These are phyloP conservation scores for Neodiprion pinetum DNA, from an alignment of 1,140 invertebrate species.

Conservation along the genomic window DNA sequence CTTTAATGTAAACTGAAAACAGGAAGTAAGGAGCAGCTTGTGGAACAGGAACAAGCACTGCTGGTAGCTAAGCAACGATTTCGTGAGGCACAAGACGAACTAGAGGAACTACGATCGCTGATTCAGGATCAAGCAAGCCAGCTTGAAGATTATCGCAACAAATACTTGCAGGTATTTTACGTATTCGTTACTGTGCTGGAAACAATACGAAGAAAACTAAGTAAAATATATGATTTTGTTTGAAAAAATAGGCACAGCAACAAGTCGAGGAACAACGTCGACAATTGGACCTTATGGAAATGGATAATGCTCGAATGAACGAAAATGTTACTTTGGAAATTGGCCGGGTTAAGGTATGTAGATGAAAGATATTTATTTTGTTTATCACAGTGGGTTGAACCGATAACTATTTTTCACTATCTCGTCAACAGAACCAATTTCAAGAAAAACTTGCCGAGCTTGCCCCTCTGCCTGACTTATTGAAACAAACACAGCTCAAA, in stretches of 20 bases:
- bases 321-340: slow-evolving; percentile 80
- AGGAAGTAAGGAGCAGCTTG: slow-evolving; percentile 68
- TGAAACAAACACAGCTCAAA: slow-evolving; percentile 76
- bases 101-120: slow-evolving; percentile 71
- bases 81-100: slow-evolving; percentile 69
- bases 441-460: slow-evolving; percentile 79
- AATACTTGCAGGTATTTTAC: slow-evolving; percentile 59
- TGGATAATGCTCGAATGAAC: slow-evolving; percentile 77
- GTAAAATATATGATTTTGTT: slow-evolving; percentile 11
- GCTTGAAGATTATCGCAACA: slow-evolving; percentile 76
- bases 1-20: slow-evolving; percentile 11
- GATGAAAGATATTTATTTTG: not conserved
- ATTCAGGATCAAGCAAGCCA: slow-evolving; percentile 75
- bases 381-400: not conserved
- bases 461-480: slow-evolving; percentile 73
- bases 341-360: slow-evolving; percentile 72
- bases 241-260: slow-evolving; percentile 68
- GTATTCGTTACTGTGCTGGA: slow-evolving; percentile 14
- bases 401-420: not conserved
- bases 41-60: slow-evolving; percentile 71
- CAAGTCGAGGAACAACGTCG: slow-evolving; percentile 75
- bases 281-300: slow-evolving; percentile 76
- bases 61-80: slow-evolving; percentile 69
- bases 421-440: slow-evolving; percentile 61
- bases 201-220: slow-evolving; percentile 22